Evolutionary conservation across 2,797 vertebrate species (phyloP), one percentile per base, ranked within the genome.

Genomic region (Poeciliopsis presidionis): DNA sequence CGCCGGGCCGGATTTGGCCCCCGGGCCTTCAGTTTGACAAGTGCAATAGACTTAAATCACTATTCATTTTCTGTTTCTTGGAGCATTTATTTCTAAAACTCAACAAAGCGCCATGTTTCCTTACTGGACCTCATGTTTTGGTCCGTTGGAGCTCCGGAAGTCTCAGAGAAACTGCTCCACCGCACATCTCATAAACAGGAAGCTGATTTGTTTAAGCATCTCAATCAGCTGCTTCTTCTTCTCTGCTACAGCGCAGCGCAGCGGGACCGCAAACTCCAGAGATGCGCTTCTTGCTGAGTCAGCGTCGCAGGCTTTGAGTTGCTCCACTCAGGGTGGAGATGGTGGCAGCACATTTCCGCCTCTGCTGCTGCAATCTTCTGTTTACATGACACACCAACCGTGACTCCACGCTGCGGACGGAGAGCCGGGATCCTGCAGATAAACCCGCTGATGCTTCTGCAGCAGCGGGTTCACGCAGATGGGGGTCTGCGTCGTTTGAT

Each of bases 211-310:
- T 82, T 81, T 36, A 53, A 43, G 18, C 33, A 59, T 65, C 25
- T 76, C 25, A 43, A 63, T 79, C 46, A 63, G 65, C 71, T 28
- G 46, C 71, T 72, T 2, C 25, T 8, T 20, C 43, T 5, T 22
- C 61, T 36, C 61, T 36, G 61, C 30, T 0, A 1, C 33, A 39
- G 36, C 36, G 16, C 46, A 18, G 53, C 49, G 18, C 53, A n/a
- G 43, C 70, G 30, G 36, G 2, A 11, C n/a, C 1, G 46, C 43
- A 55, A 85, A 85, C 65, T 14, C 67, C 86, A 43, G 43, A n/a
- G 77, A 53, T 70, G 84, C 5, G 7, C 71, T 76, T 86, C 79
- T 88, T 87, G 82, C 86, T 87, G 89, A 92, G 63, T 93, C 91
- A 92, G 88, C 84, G 75, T 53, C 77, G 70, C 45, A 33, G 72